phyloP scores from a whole-genome alignment of 2,888 invertebrate species.

The Brenthis ino region DNA sequence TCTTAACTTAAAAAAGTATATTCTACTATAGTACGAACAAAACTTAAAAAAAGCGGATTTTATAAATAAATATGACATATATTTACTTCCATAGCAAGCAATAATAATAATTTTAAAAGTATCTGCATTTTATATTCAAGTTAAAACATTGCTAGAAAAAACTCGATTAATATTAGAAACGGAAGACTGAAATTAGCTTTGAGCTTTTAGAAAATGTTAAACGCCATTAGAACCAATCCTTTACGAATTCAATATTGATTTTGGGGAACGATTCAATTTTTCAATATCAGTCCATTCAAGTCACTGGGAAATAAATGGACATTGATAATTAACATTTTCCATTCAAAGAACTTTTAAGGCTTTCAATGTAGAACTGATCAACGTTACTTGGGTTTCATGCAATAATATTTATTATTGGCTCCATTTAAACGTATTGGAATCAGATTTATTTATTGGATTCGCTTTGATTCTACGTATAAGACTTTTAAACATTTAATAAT shows the following conservation, averaged over 20 bases:
- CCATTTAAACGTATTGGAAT: background rate
- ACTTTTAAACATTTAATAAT: too few species aligned
- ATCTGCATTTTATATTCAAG: too few species aligned
- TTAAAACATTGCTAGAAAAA: too few species aligned
- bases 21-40: too few species aligned
- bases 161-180: background rate
- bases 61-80: too few species aligned
- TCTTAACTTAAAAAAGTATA: too few species aligned
- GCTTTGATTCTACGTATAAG: too few species aligned
- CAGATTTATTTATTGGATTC: background rate
- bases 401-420: too few species aligned
- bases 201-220: background rate
- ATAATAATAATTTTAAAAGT: too few species aligned
- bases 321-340: constrained; percentile 14
- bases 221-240: background rate
- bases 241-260: constrained; percentile 13
- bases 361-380: background rate
- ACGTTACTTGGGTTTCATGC: background rate
- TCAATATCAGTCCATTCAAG: constrained; percentile 14
- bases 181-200: background rate
- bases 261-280: constrained; percentile 6
- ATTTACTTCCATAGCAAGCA: too few species aligned
- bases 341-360: constrained; percentile 4
- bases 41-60: too few species aligned
- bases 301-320: constrained; percentile 13